Conservation (phyloP, 2,113 vertebrate species). For the Scopus umbretta region DNA sequence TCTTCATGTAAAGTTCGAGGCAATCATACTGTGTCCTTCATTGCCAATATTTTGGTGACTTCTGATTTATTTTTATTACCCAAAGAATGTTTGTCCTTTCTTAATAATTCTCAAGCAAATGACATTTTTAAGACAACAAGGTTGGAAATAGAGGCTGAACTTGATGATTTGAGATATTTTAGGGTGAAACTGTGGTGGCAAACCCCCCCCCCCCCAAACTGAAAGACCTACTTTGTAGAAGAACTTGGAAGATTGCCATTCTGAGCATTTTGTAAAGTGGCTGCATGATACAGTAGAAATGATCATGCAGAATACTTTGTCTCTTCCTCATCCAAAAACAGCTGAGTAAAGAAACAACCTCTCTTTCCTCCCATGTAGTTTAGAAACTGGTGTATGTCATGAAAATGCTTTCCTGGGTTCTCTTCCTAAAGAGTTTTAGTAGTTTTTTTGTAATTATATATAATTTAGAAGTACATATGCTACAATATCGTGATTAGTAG, state of each 20-base stretch:
- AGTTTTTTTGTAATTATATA: neutral
- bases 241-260: neutral
- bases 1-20: neutral
- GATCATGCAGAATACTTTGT: neutral
- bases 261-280: neutral
- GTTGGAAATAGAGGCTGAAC: neutral
- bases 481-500: neutral
- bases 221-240: neutral
- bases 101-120: neutral
- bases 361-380: neutral
- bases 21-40: neutral
- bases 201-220: neutral
- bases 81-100: neutral
- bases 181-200: neutral
- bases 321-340: neutral
- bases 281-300: neutral
- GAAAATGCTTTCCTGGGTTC: neutral
- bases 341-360: neutral
- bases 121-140: neutral
- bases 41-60: neutral
- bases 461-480: neutral
- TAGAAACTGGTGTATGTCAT: neutral
- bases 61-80: neutral
- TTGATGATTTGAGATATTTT: neutral
- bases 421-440: neutral